Evolutionary conservation across 1,140 invertebrate species (phyloP), one percentile per base, ranked within the genome.

Genomic region (Rhopalosiphum padi): DNA sequence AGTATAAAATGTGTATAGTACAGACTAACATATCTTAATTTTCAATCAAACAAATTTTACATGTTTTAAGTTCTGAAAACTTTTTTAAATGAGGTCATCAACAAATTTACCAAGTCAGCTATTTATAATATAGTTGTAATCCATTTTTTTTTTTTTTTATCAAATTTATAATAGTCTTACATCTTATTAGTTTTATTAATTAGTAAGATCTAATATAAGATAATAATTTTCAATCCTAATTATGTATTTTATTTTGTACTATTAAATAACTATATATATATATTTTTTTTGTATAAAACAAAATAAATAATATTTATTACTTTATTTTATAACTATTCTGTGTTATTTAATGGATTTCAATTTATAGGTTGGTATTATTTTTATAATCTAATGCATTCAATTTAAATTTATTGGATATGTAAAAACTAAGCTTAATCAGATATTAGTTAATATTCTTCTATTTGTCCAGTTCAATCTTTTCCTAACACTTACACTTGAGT

Each of bases 231-330:
- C 30, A 5, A 92, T 83, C 68, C 68, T 83, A 83, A 92, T 48
- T 48, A 92, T 92, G 90, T 92, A 92, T 92, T 92, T 91, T 92
- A 83, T 92, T 92, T 92, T 92, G 68, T 92, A 92, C 43, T 92
- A 92, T 92, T 92, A 83, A 48, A 92, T 92, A 90, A 90, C 55
- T 90, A 43, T 43, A 90, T 60, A 90, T 68, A 90, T 89, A 89
- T 53, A 37, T 89, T 37, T 90, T 89, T 90, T 90, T 90, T 90
- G 89, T 90, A 90, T 68, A 90, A 90, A 90, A 90, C 53, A 90
- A 90, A 55, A 90, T 90, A 90, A 90, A 90, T 90, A 68, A 25
- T 90, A 90, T 90, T 90, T 90, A 90, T 90, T 90, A 90, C 89
- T 68, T 90, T 90, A 90, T 90, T 90, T 90, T 90, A 90, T 90